Base-by-base conservation (phyloP, 2,888 invertebrate species). In the Tenodera sinensis region DNA sequence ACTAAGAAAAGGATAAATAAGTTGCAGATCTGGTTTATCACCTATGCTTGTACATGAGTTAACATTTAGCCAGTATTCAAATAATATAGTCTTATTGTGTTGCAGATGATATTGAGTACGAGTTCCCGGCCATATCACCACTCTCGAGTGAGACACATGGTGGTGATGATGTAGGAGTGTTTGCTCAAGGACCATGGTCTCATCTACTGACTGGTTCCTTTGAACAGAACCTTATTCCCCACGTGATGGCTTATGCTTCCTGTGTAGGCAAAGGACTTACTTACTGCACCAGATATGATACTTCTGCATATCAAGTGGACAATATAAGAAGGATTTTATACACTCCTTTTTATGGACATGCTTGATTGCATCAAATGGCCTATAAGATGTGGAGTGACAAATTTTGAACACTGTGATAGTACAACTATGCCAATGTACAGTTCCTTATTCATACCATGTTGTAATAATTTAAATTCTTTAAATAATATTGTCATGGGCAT, bases 91-190 rank as follows among this genome's bases (percentile, higher is more conserved):
- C 7, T 34, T 3, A 34, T 34, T 34, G 34, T 84, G 86, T 86
- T 86, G 28, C 91, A 91, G 92, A 71, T 14, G 90, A 91, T 90
- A 91, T 91, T 81, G 91, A 92, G 89, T 93, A 93, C 91, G 90
- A 91, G 15, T 93, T 92, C 91, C 96, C 96, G 1, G 93, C 96
- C 0, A 93, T 95, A 0, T 94, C 95, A 0, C 97, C 97, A 0
- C 93, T 95, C 54, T 83, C 92, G 0, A 93, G 94, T 27, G 97
- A 97, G 92, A 96, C 96, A 0, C 97, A 97, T 91, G 97, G 96
- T 0, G 97, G 96, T 0, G 97, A 97, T 90, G 97, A 97, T 92
- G 97, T 97, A 0, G 95, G 96, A 0, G 96, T 97, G 0, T 97
- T 95, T 93, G 97, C 97, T 0, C 93, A 93, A 20, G 98, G 96